Evolutionary conservation across 2,888 invertebrate species (phyloP).

Genomic region (Spialia ferax): DNA sequence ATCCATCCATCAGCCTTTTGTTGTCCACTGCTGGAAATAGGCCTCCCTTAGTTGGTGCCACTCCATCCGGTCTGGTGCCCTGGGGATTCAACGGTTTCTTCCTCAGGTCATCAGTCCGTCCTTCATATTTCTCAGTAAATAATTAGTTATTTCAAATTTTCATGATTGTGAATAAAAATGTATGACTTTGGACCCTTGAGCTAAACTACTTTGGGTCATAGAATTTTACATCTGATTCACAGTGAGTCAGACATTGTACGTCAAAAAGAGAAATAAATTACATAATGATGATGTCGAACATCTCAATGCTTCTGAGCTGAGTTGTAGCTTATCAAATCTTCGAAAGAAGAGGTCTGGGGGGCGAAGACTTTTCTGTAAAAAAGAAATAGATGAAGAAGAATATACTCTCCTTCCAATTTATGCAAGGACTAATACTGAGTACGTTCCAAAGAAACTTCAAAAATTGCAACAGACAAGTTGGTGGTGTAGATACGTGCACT

Average conservation of each 20-base stretch:
- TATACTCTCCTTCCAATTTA: constrained; percentile 63
- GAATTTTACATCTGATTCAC: background rate
- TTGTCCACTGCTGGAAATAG: too few relatives aligned
- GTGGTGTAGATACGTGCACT: constrained; percentile 69
- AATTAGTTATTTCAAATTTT: too few relatives aligned
- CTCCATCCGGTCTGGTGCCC: too few relatives aligned
- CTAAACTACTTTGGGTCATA: too few relatives aligned
- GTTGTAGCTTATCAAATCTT: constrained; percentile 29
- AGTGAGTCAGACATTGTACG: constrained; percentile 45
- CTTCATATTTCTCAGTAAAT: too few relatives aligned
- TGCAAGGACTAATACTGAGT: constrained; percentile 50
- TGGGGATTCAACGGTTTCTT: too few relatives aligned
- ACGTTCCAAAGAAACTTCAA: constrained; percentile 42
- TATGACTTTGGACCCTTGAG: background rate
- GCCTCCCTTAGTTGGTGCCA: too few relatives aligned
- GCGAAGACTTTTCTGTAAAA: constrained; percentile 55
- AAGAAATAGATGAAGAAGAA: constrained; percentile 61
- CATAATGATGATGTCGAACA: background rate
- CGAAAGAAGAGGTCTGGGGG: constrained; percentile 53
- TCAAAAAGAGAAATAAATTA: constrained; percentile 45
- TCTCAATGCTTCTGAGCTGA: background rate
- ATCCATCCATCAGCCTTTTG: too few relatives aligned
- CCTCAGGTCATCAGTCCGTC: too few relatives aligned
- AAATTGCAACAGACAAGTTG: constrained; percentile 58
- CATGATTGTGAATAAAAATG: too few relatives aligned